These are phyloP conservation scores for Pandemis corylana DNA, from an alignment of 2,888 invertebrate species.

Conservation along the genomic window DNA sequence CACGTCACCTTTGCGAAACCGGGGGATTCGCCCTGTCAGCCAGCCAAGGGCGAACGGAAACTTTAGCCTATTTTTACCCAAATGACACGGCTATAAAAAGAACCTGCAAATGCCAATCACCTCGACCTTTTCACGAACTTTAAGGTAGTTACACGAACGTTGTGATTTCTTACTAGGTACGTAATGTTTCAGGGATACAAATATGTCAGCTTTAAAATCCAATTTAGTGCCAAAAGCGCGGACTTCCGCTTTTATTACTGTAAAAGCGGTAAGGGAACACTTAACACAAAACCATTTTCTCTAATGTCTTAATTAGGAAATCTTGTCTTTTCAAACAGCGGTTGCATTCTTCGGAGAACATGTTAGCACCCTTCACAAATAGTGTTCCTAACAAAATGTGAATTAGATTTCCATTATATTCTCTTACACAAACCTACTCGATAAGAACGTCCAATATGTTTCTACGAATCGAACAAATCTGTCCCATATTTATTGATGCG, in stretches of 20 bases:
- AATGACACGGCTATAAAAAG: conserved; percentile 62
- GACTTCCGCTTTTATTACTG: no score
- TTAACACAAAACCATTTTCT: no score
- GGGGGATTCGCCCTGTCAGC: conserved; percentile 43
- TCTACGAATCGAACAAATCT: conserved; percentile 45
- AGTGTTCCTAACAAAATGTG: no score
- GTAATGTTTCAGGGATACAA: conserved; percentile 3
- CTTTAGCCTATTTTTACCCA: conserved; percentile 64
- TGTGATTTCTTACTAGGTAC: background rate
- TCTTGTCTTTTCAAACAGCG: background rate
- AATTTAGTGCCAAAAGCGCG: no score
- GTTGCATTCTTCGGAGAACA: conserved; percentile 3
- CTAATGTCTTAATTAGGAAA: background rate
- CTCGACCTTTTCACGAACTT: conserved; percentile 57
- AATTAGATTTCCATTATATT: conserved; percentile 17
- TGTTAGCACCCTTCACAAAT: conserved; percentile 14
- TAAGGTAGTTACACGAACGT: conserved; percentile 7
- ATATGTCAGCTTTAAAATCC: background rate
- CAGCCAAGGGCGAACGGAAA: conserved; percentile 49
- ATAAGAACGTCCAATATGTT: conserved; percentile 27
- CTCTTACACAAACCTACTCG: conserved; percentile 22
- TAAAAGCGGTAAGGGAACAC: no score
- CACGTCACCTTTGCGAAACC: conserved; percentile 21
- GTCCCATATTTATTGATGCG: conserved; percentile 52
- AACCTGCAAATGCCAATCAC: conserved; percentile 54